Base-by-base conservation (phyloP, 2,113 vertebrate genomes). In the Hymenochirus boettgeri region DNA sequence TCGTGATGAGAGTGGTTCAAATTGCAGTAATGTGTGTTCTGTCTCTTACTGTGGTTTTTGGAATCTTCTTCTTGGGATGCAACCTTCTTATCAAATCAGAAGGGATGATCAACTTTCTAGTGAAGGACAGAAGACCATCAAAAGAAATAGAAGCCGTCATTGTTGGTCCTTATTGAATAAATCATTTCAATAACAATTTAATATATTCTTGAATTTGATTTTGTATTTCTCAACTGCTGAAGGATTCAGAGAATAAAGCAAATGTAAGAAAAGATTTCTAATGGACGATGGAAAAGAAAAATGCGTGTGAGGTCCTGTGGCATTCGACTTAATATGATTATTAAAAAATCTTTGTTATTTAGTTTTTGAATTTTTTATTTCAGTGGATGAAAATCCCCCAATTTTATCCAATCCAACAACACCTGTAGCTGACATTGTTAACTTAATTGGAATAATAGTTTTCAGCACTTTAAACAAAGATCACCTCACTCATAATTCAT, bases 71-170 rank as follows among this genome's bases (percentile, higher is more conserved):
- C 77, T 78, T 99, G 33, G 96, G 95, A 64, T 99, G 96, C 80
- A 99, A 99, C 79, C 91, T 99, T 4, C 94, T 99, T 75, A 97
- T 99, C 83, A 99, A 98, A 81, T 99, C 96, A 5, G 95, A 99
- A 72, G 94, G 96, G 6, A 99, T 98, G 94, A 93, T 99, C 67
- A 97, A 98, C 92, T 98, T 98, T 77, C 76, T 99, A 73, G 96
- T 94, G 17, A 96, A 95, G 75, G 96, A 99, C 61, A 86, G 96
- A 47, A 86, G 96, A 75, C 92, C 96, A 33, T 98, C 95, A 7
- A 98, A 97, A 74, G 95, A 99, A 71, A 86, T 89, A 37, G 95
- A 99, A 75, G 89, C 94, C 2, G 92, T 95, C 17, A 91, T 95
- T 61, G 92, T 95, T 39, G 94, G 93, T 45, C 88, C 92, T 3